Evolutionary conservation across 2,113 vertebrate genomes (phyloP).

Genomic region (Panthera tigris): DNA sequence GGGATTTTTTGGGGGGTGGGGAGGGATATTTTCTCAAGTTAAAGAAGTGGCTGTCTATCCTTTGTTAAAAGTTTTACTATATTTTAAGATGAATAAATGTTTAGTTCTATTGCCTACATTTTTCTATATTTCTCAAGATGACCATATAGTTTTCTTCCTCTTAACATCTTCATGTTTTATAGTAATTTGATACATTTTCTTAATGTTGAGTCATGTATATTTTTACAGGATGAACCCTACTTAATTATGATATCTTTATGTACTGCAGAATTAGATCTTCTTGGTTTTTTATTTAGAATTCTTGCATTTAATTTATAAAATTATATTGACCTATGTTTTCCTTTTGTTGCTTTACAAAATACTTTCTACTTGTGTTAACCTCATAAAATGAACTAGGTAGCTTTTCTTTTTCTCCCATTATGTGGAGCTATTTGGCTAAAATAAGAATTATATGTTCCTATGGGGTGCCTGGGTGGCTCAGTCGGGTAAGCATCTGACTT

Average conservation of each 20-base stretch:
- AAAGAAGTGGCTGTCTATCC: background rate
- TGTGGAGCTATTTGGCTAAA: background rate
- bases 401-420: background rate
- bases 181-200: background rate
- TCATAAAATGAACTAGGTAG: background rate
- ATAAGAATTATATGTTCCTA: background rate
- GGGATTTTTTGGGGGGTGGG: background rate
- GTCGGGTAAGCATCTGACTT: too few species aligned
- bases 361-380: background rate
- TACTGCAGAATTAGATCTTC: background rate
- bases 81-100: background rate
- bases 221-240: background rate
- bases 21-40: background rate
- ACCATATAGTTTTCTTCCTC: background rate
- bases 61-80: background rate
- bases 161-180: background rate
- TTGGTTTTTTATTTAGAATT: background rate
- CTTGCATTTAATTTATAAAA: background rate
- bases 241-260: background rate
- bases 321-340: background rate
- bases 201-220: background rate
- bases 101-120: background rate
- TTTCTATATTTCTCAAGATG: background rate
- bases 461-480: too few species aligned
- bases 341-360: background rate